A percentile compares a stretch with the other conserved stretches of the same genome.
phyloP scores from a whole-genome alignment of 1,140 invertebrate species.

The Vanessa tameamea region DNA sequence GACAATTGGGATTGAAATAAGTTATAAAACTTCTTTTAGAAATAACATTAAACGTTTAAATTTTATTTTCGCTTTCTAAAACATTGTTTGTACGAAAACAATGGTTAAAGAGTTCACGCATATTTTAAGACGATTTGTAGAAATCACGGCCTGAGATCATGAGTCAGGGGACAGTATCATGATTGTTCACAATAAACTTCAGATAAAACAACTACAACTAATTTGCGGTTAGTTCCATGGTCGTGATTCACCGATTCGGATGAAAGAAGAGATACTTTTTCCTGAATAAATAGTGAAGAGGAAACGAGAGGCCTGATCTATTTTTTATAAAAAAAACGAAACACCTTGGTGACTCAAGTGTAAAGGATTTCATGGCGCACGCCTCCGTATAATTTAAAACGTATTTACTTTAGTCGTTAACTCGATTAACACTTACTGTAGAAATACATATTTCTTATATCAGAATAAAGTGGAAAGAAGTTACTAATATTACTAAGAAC shows the following conservation, averaged over 20 bases:
- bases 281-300: slow-evolving; percentile 32
- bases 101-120: slow-evolving; percentile 47
- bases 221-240: slow-evolving; percentile 60
- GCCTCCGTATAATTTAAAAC: slow-evolving; percentile 6
- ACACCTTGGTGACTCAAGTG: slow-evolving; percentile 42
- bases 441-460: not conserved
- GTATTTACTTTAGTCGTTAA: not conserved
- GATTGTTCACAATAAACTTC: slow-evolving; percentile 36
- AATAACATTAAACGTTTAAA: slow-evolving; percentile 15
- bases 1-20: no score
- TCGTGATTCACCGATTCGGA: slow-evolving; percentile 44
- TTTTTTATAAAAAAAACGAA: slow-evolving; percentile 40
- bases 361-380: slow-evolving; percentile 25
- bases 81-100: slow-evolving; percentile 51
- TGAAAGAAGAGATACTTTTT: slow-evolving; percentile 35
- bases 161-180: slow-evolving; percentile 54
- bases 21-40: not conserved
- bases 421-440: not conserved
- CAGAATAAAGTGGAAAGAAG: not conserved
- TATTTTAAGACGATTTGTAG: slow-evolving; percentile 47
- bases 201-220: slow-evolving; percentile 57
- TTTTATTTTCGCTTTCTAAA: slow-evolving; percentile 48
- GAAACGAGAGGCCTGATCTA: slow-evolving; percentile 36
- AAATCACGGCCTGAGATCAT: slow-evolving; percentile 48
- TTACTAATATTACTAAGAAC: not conserved